Conservation (phyloP, 2,113 vertebrate species). For the Puma concolor region DNA sequence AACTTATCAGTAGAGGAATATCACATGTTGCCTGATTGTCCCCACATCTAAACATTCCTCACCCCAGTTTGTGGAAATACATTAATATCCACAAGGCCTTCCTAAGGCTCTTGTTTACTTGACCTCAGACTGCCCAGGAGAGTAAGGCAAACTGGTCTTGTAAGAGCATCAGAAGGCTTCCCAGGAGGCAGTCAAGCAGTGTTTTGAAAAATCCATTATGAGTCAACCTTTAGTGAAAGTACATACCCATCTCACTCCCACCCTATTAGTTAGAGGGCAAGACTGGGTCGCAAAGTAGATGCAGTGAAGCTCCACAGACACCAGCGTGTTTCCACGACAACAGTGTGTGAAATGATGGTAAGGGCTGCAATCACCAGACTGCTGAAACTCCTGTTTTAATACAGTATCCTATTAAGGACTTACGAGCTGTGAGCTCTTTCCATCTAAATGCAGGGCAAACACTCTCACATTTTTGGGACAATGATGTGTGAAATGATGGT, state of each 20-base stretch:
- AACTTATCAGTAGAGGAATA: not conserved
- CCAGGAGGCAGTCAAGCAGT: not conserved
- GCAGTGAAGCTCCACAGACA: not conserved
- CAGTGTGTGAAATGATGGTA: not conserved
- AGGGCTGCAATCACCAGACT: not conserved
- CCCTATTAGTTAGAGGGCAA: not conserved
- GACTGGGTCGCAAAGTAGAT: not conserved
- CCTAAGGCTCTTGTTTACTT: conserved; percentile 54
- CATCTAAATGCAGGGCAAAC: conserved; percentile 62
- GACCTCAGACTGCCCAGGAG: not conserved
- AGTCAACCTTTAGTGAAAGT: not conserved
- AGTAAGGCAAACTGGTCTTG: not conserved
- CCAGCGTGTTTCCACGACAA: not conserved
- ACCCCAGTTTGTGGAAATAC: not conserved
- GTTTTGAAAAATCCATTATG: not conserved
- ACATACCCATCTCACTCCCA: not conserved
- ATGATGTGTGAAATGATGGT: conserved; percentile 55
- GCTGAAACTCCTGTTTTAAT: conserved; percentile 61
- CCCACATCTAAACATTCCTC: not conserved
- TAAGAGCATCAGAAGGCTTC: not conserved
- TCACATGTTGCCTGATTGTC: not conserved
- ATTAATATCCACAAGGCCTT: not conserved
- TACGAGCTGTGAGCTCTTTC: conserved; percentile 54
- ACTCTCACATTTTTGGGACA: conserved; percentile 48
- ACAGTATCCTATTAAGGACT: conserved; percentile 68